A percentile compares a stretch with the other conserved stretches of the same genome.
These are phyloP conservation scores for Galerucella pusilla DNA, from an alignment of 2,888 invertebrate species.

Conservation along the genomic window DNA sequence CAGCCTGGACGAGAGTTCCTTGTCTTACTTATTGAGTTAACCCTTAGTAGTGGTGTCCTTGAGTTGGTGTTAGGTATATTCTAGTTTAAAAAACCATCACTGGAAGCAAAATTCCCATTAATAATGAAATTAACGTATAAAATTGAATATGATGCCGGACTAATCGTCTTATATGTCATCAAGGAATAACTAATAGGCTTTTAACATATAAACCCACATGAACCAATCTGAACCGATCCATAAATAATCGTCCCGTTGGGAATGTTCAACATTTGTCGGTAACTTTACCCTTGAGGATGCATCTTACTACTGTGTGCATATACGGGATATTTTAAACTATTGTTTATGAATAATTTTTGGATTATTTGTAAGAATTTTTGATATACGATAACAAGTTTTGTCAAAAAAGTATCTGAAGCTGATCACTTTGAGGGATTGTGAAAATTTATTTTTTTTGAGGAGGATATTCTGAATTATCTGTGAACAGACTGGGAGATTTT, in stretches of 20 bases:
- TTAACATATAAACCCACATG: constrained; percentile 10
- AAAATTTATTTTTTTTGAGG: too few relatives aligned
- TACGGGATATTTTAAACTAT: not conserved
- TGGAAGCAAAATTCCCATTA: not conserved
- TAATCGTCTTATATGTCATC: not conserved
- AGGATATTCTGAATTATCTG: too few relatives aligned
- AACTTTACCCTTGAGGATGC: not conserved
- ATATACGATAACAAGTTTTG: too few relatives aligned
- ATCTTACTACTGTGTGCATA: not conserved
- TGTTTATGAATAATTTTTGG: not conserved
- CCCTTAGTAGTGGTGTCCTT: not conserved
- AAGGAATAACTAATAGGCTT: constrained; percentile 11
- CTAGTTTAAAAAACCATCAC: not conserved
- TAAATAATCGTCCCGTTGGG: constrained; percentile 14
- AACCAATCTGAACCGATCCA: constrained; percentile 8
- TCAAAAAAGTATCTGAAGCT: too few relatives aligned
- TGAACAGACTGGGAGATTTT: too few relatives aligned
- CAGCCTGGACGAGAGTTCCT: too few relatives aligned
- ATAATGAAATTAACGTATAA: not conserved
- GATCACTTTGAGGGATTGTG: too few relatives aligned
- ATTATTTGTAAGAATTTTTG: too few relatives aligned
- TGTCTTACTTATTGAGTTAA: too few relatives aligned
- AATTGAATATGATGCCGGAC: not conserved
- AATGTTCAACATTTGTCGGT: constrained; percentile 4
- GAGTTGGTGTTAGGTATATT: too few relatives aligned